These are phyloP conservation scores for Diorhabda sublineata DNA, from an alignment of 1,140 invertebrate species.

Conservation along the genomic window DNA sequence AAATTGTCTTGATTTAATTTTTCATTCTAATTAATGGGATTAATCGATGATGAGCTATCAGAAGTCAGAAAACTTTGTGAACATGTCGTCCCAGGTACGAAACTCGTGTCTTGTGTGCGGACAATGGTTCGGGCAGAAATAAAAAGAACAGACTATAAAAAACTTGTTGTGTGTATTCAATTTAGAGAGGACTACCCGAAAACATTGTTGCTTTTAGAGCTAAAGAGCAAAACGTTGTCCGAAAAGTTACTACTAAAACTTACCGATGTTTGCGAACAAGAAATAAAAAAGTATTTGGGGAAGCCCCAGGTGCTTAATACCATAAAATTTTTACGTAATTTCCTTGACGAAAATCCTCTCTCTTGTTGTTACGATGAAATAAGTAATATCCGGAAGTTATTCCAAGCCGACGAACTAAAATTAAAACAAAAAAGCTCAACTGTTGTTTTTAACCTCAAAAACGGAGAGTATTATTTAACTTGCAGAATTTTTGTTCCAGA, in stretches of 20 bases:
- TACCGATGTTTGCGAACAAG: slow-evolving; percentile 61
- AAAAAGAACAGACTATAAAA: slow-evolving; percentile 59
- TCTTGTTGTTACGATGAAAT: slow-evolving; percentile 74
- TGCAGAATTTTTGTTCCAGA: slow-evolving; percentile 60
- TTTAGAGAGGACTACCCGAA: slow-evolving; percentile 62
- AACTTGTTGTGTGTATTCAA: slow-evolving; percentile 61
- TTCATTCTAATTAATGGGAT: slow-evolving; percentile 51
- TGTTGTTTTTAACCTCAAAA: slow-evolving; percentile 56
- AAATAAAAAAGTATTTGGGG: slow-evolving; percentile 59
- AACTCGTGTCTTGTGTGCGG: slow-evolving; percentile 63
- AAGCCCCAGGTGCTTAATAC: slow-evolving; percentile 55
- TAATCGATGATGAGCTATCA: slow-evolving; percentile 60
- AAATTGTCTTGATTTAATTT: neutral
- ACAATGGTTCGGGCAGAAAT: slow-evolving; percentile 66
- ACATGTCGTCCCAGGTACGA: slow-evolving; percentile 56
- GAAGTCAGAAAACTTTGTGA: slow-evolving; percentile 63
- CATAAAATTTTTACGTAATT: slow-evolving; percentile 61
- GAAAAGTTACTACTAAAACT: slow-evolving; percentile 61
- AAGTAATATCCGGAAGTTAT: slow-evolving; percentile 55
- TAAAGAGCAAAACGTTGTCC: slow-evolving; percentile 68
- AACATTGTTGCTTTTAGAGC: slow-evolving; percentile 59
- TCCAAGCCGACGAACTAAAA: slow-evolving; percentile 59
- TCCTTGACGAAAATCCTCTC: slow-evolving; percentile 68
- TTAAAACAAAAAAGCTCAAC: slow-evolving; percentile 65
- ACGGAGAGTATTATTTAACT: slow-evolving; percentile 60